Base-by-base conservation (phyloP, 2,113 vertebrate genomes). In the Herpailurus yagouaroundi region DNA sequence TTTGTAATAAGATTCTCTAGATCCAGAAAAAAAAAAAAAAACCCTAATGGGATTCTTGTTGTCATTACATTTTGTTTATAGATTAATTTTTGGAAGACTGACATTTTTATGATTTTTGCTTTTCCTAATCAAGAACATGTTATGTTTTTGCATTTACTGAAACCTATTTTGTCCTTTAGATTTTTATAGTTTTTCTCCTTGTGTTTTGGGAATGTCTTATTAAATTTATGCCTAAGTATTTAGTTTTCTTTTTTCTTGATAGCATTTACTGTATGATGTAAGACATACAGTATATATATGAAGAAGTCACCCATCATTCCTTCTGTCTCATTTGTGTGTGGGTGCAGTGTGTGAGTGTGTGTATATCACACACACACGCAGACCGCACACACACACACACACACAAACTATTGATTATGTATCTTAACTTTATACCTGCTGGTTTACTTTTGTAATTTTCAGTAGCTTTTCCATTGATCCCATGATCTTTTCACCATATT, bases 131-230 rank as follows among this genome's bases (percentile, higher is more conserved):
- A 36, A 93, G 83, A 74, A 38, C 55, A 45, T 73, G 41, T 55
- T n/a, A 41, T 41, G 27, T 55, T 60, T 96, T 73, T 96, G 38
- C 12, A 41, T 55, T 85, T 69, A 71, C 76, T 77, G 33, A 81
- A 82, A 71, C 31, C 29, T 85, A 38, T 38, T 41, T 91, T 89
- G 27, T 81, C 81, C 64, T 71, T 91, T 52, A 77, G 81, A 33
- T 41, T 66, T 93, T 81, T 95, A 15, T 50, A 60, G n/a, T 57
- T 94, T 64, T 88, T 85, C 41, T 92, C 23, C 73, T 76, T n/a
- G 84, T n/a, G 18, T 74, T 83, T 91, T 74, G 29, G 36, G 36
- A 73, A 23, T 96, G 96, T 69, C 63, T 52, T 64, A 41, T 73
- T 86, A 55, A 74, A 68, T 87, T n/a, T 63, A 73, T 74, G 27